Evolutionary conservation across 2,113 vertebrate species (phyloP).

Genomic region (Athene cunicularia): DNA sequence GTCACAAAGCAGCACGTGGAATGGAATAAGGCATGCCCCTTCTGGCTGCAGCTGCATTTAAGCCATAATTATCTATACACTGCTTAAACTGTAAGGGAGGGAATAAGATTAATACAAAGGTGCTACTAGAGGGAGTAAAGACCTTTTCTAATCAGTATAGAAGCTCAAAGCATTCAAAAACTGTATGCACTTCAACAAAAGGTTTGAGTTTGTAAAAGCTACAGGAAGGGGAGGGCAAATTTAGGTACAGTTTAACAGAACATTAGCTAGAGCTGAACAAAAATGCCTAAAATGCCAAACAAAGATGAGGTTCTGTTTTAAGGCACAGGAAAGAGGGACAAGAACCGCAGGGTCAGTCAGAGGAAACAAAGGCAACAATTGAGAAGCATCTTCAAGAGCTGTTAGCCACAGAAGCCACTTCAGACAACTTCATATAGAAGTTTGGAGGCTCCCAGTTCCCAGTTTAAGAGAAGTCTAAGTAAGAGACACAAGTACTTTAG

Average conservation of each 20-base stretch:
- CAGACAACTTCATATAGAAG: neutral
- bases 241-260: neutral
- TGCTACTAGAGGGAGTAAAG: neutral
- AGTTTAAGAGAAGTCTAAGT: neutral
- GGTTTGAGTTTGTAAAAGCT: neutral
- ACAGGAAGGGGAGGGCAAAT: neutral
- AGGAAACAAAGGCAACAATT: neutral
- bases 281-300: neutral
- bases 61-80: neutral
- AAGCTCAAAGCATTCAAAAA: neutral
- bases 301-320: neutral
- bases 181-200: neutral
- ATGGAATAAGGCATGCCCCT: neutral
- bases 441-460: no score
- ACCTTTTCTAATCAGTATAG: neutral
- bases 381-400: neutral
- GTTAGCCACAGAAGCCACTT: neutral
- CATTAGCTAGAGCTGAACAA: neutral
- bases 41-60: neutral
- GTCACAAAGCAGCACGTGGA: neutral
- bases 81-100: neutral
- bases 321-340: neutral
- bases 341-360: accelerated
- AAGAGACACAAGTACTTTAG: neutral
- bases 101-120: neutral